Percentiles rank a stretch among this genome's conserved stretches.
Conservation (phyloP, 2,113 vertebrate species). For the Anhinga anhinga region DNA sequence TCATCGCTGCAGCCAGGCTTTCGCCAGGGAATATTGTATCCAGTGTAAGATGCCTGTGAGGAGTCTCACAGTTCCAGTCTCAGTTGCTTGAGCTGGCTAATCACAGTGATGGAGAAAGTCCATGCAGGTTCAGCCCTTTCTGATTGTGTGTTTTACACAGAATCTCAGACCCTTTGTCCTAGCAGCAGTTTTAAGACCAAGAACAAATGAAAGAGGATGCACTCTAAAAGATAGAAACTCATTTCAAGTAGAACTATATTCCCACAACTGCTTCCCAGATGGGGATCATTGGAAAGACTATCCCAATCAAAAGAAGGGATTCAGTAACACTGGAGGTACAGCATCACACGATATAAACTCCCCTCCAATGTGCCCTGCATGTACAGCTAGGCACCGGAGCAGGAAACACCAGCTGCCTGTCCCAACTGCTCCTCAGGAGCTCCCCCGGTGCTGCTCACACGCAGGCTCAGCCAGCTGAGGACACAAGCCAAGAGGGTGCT, state of each 20-base stretch:
- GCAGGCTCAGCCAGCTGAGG: background rate
- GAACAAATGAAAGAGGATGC: background rate
- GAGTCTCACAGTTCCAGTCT: background rate
- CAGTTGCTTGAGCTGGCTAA: background rate
- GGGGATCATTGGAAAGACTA: background rate
- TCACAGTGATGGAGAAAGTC: background rate
- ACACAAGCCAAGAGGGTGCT: background rate
- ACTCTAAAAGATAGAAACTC: background rate
- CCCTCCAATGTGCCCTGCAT: accelerated
- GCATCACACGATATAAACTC: background rate
- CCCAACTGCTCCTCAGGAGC: background rate
- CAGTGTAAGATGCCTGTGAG: background rate
- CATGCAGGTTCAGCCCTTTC: background rate
- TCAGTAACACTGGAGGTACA: background rate
- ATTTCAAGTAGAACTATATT: background rate
- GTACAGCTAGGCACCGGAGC: accelerated
- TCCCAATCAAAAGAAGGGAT: background rate
- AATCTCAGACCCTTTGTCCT: background rate
- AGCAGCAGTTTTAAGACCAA: background rate
- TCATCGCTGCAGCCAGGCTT: background rate
- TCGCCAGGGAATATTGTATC: background rate
- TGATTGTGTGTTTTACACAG: background rate
- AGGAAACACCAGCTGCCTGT: background rate
- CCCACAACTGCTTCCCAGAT: background rate
- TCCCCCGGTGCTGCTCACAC: accelerated